phyloP scores from a whole-genome alignment of 2,113 vertebrate genomes.

The Xenotilapia leptura region DNA sequence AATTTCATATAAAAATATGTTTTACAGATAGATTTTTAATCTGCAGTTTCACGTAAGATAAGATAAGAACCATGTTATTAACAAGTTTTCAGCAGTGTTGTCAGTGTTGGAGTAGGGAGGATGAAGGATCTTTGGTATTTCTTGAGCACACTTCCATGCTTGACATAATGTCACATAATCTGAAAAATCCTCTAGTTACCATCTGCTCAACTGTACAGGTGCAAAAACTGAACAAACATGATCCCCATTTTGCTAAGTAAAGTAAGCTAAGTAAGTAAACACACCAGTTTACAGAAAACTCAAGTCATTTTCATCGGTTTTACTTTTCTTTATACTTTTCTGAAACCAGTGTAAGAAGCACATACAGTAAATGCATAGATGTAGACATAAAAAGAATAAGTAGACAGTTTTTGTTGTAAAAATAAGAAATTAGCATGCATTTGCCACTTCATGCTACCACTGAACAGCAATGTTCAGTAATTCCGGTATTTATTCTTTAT shows the following conservation, averaged over 20 bases:
- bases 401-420: neutral
- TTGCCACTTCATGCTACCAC: neutral
- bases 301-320: neutral
- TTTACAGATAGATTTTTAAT: neutral
- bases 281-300: neutral
- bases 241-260: neutral
- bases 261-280: neutral
- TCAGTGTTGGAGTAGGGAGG: neutral
- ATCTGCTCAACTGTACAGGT: neutral
- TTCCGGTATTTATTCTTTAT: neutral
- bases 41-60: neutral
- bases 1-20: neutral
- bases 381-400: neutral
- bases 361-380: neutral
- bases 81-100: neutral
- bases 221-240: neutral
- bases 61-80: neutral
- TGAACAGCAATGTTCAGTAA: neutral
- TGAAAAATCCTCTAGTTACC: neutral
- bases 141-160: neutral
- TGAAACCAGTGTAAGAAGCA: fast-evolving
- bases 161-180: neutral
- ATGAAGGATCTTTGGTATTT: neutral
- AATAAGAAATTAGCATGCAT: neutral
- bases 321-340: neutral